phyloP scores from a whole-genome alignment of 1,140 invertebrate genomes.

The Drosophila triauraria region DNA sequence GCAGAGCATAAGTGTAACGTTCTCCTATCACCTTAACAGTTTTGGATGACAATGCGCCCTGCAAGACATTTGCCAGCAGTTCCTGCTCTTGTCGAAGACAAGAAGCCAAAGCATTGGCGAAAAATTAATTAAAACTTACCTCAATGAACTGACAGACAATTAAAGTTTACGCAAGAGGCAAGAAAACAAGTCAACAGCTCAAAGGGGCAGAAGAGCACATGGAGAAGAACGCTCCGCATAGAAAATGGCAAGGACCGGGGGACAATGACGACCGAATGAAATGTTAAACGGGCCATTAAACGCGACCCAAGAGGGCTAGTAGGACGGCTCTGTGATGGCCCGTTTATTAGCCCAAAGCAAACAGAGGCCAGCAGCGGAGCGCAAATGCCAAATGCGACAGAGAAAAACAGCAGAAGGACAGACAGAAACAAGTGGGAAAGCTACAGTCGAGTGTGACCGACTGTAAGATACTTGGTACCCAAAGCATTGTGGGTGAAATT shows the following conservation, averaged over 20 bases:
- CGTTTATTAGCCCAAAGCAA: slow-evolving; percentile 80
- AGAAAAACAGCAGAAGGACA: slow-evolving; percentile 34
- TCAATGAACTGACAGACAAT: slow-evolving; percentile 77
- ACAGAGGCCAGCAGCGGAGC: slow-evolving; percentile 61
- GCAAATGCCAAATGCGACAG: slow-evolving; percentile 68
- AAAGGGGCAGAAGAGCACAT: slow-evolving; percentile 5
- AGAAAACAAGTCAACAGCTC: slow-evolving; percentile 38
- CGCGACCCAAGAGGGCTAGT: slow-evolving; percentile 28
- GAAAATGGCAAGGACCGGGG: slow-evolving; percentile 1
- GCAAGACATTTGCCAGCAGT: background rate
- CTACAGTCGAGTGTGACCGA: no score
- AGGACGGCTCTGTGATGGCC: slow-evolving; percentile 1
- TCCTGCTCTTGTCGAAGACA: slow-evolving; percentile 11
- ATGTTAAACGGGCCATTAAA: slow-evolving; percentile 76
- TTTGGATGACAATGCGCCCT: background rate
- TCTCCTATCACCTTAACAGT: background rate
- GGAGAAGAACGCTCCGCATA: background rate
- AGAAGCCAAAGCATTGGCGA: slow-evolving; percentile 32
- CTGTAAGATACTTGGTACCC: no score
- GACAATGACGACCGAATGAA: slow-evolving; percentile 48
- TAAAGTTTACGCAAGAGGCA: slow-evolving; percentile 75
- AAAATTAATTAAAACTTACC: slow-evolving; percentile 81
- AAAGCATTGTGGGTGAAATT: no score
- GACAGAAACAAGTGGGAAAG: background rate
- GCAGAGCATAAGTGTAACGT: background rate